Conservation (phyloP, 2,113 vertebrate genomes). For the Cyprinodon brontotheroides region DNA sequence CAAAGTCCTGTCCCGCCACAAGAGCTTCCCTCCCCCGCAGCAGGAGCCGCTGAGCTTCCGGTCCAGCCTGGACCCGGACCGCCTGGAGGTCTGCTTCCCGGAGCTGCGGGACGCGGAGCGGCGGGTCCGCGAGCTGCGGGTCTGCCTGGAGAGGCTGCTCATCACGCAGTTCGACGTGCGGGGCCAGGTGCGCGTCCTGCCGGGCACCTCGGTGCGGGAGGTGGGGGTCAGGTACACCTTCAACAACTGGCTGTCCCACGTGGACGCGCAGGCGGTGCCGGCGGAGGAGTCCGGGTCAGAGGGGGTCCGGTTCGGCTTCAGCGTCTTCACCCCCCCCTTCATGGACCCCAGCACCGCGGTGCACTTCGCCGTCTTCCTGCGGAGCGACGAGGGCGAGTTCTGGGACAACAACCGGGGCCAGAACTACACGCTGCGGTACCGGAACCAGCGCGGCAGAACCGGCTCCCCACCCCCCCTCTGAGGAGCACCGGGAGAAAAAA, state of each 20-base stretch:
- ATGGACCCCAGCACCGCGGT: conserved; percentile 70
- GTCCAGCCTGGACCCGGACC: conserved; percentile 23
- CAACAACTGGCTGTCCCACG: conserved; percentile 85
- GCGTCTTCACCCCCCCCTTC: conserved; percentile 67
- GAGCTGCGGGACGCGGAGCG: conserved; percentile 59
- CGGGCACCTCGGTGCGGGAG: conserved; percentile 71
- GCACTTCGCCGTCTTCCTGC: conserved; percentile 86
- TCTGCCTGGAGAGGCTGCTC: conserved; percentile 80
- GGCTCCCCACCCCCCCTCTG: background rate
- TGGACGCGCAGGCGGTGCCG: background rate
- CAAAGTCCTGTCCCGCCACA: conserved; percentile 81
- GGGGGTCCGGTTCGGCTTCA: conserved; percentile 80
- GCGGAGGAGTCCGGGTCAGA: background rate
- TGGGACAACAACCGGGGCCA: conserved; percentile 91
- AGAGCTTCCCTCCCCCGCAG: conserved; percentile 72
- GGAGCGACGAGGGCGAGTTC: conserved; percentile 79
- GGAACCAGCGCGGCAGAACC: background rate
- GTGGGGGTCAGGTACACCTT: conserved; percentile 89
- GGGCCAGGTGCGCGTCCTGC: conserved; percentile 74
- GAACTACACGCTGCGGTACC: conserved; percentile 83
- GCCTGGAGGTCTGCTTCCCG: conserved; percentile 65
- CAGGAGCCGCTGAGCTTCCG: conserved; percentile 53
- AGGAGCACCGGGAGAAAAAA: background rate
- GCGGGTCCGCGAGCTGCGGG: conserved; percentile 68
- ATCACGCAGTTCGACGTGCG: conserved; percentile 74